A percentile compares a stretch with the other conserved stretches of the same genome.
Evolutionary conservation across 2,113 vertebrate genomes (phyloP).

Genomic region (Danio rerio): GRCz12tu NC_133189.1:20650001-20650500

Average conservation of each 20-base stretch:
- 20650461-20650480: not conserved
- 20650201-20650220: not conserved
- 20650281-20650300: not conserved
- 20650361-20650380: not conserved
- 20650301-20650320: not conserved
- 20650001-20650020: not conserved
- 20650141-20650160: slow-evolving; percentile 20
- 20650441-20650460: not conserved
- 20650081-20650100: slow-evolving; percentile 1
- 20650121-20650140: slow-evolving; percentile 34
- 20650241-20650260: not conserved
- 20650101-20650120: not conserved
- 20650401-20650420: not conserved
- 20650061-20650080: not conserved
- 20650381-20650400: not conserved
- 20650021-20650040: not conserved
- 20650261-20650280: slow-evolving; percentile 6
- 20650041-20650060: not conserved
- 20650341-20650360: not conserved
- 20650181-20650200: slow-evolving; percentile 9
- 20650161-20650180: slow-evolving; percentile 16
- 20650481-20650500: not conserved
- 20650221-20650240: slow-evolving; percentile 19
- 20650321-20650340: not conserved
- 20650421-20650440: not conserved